Base-by-base conservation (phyloP, 2,888 invertebrate genomes). In the Quadroppia sp. region DNA sequence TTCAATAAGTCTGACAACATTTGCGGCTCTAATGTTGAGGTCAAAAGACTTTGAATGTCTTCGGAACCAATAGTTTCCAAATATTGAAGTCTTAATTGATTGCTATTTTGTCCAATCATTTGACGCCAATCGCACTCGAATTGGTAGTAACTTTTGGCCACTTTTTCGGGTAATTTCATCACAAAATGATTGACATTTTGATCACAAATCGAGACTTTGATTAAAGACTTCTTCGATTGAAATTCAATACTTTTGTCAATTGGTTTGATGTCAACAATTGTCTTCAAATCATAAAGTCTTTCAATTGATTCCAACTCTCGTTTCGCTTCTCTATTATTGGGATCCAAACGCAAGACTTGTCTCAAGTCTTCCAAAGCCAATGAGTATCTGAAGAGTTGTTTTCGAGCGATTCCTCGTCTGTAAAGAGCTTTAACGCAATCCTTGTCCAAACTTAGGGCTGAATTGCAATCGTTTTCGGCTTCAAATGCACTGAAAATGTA, bases 301-400 rank as follows among this genome's bases (percentile, higher is more conserved):
- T 11, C 2, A n/a, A 74, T 28, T 17, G 40, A 2, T 2, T 79
- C 80, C n/a, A 80, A 69, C 75, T 82, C 82, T 28, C 77, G 73
- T 72, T 79, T 77, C 1, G 81, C 81, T 64, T 79, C 79, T 72
- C 80, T 80, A 75, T 82, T 82, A 28, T 79, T 77, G 0, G 82
- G 81, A 67, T 82, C 82, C 30, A 82, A 77, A 40, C 79, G 79
- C 7, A 81, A 74, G 1, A 81, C 81, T 74, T 79, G 77, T 32
- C 79, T 76, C 75, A 80, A 82, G 71, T 82, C 82, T 2, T 77
- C 73, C 69, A 79, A 78, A 0, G 82, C 82, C 32, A 79, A 79
- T 17, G 74, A 32, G 28, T 78, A 76, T 69, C 79, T 81, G 17
- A 78, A 74, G 28, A 82, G 76, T 1, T 79, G 79, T 69, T 79